Percentiles rank a stretch among this genome's conserved stretches.
These are phyloP conservation scores for Rhagonycha fulva DNA, from an alignment of 2,888 invertebrate genomes.

Conservation along the genomic window DNA sequence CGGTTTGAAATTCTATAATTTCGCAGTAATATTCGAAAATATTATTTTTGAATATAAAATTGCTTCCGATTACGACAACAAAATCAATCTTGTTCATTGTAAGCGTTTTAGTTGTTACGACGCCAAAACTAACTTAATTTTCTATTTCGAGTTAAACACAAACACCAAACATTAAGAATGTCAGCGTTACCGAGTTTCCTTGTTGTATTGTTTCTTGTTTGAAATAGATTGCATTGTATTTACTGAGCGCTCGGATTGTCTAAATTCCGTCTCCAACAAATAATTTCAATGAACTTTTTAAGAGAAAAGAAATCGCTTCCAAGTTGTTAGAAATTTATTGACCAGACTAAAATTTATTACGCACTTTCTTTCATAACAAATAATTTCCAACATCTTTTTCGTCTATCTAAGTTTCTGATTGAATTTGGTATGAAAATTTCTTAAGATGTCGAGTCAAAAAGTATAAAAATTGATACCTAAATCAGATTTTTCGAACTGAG, in stretches of 20 bases:
- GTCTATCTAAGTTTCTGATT: background rate
- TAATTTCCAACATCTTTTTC: background rate
- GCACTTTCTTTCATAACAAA: background rate
- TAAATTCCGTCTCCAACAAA: conserved; percentile 2
- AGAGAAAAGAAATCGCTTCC: background rate
- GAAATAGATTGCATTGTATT: conserved; percentile 20
- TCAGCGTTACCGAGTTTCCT: conserved; percentile 13
- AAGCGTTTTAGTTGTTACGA: conserved; percentile 10
- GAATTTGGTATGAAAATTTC: background rate
- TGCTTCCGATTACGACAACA: conserved; percentile 5
- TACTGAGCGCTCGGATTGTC: conserved; percentile 6
- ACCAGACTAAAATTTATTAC: background rate
- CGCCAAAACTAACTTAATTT: conserved; percentile 20
- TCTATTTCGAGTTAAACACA: conserved; percentile 21
- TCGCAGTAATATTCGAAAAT: background rate
- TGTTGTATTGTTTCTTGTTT: conserved; percentile 18
- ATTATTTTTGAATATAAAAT: background rate
- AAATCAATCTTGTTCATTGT: conserved; percentile 15
- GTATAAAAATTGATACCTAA: background rate
- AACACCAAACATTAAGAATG: conserved; percentile 18
- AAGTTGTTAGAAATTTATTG: background rate
- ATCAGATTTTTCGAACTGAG: background rate
- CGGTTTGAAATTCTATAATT: background rate
- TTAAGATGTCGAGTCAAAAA: background rate
- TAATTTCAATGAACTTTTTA: background rate